Conservation (phyloP, 2,113 vertebrate genomes). For the Poeciliopsis occidentalis region DNA sequence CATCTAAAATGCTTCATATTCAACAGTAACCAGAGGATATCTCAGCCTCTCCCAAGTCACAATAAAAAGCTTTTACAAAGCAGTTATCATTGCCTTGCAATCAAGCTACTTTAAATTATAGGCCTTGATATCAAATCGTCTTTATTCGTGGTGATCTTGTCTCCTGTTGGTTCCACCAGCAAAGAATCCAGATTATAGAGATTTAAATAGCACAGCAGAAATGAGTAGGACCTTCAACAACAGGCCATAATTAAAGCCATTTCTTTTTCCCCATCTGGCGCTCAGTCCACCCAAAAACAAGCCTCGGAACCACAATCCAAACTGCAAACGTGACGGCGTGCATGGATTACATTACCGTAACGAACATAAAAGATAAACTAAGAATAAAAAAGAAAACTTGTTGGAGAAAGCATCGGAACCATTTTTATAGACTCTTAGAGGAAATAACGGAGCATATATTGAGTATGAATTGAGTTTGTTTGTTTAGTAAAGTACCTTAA, state of each 20-base stretch:
- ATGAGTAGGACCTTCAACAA: neutral
- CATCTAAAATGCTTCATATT: neutral
- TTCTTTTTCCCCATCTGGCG: neutral
- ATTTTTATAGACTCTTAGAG: neutral
- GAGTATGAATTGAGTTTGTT: neutral
- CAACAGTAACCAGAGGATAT: neutral
- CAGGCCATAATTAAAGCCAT: too few species aligned
- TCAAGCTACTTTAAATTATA: slow-evolving; percentile 2
- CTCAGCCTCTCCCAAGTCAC: neutral
- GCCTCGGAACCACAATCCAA: slow-evolving; percentile 7
- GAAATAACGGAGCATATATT: neutral
- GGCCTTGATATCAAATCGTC: neutral
- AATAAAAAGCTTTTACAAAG: neutral
- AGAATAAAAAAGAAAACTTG: neutral
- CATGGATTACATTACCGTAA: slow-evolving; percentile 75
- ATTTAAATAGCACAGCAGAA: neutral
- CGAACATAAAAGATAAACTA: neutral
- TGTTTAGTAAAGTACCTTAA: neutral
- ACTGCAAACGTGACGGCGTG: slow-evolving; percentile 69
- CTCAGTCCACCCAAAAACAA: slow-evolving; percentile 20
- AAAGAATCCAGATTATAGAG: neutral
- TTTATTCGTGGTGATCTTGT: neutral
- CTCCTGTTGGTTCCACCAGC: too few species aligned
- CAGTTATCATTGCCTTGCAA: neutral
- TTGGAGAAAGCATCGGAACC: neutral